These are phyloP conservation scores for Lochmaea capreae DNA, from an alignment of 2,888 invertebrate species.

Conservation along the genomic window DNA sequence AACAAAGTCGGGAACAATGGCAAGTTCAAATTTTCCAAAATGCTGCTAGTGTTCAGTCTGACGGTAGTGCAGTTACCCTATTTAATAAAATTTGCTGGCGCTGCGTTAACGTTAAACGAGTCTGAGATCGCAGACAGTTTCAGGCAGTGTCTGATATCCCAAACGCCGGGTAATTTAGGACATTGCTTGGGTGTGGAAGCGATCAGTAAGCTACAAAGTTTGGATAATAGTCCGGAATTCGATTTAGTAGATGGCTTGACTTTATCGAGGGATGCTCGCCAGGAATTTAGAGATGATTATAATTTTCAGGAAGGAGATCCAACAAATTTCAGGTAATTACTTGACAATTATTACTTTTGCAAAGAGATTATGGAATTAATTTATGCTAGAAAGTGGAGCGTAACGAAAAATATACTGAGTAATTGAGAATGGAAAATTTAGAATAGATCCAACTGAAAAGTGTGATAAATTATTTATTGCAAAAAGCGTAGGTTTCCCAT, in stretches of 20 bases:
- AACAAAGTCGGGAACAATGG: constrained; percentile 47
- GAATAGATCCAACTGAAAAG: no score
- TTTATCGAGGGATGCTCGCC: constrained; percentile 72
- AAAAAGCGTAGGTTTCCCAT: no score
- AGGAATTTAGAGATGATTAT: constrained; percentile 72
- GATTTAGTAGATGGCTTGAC: constrained; percentile 75
- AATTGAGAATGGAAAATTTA: no score
- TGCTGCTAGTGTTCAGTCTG: constrained; percentile 39
- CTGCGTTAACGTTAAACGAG: constrained; percentile 14
- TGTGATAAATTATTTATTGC: no score
- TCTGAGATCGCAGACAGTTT: constrained; percentile 48
- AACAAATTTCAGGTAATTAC: constrained; percentile 75
- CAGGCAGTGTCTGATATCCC: constrained; percentile 66
- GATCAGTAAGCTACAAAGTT: constrained; percentile 73
- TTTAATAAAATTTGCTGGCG: constrained; percentile 16
- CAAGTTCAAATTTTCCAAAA: constrained; percentile 50
- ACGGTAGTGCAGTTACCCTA: constrained; percentile 26
- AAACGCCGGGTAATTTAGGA: constrained; percentile 67
- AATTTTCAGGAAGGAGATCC: constrained; percentile 80
- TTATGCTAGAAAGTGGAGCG: neutral
- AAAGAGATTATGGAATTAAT: neutral
- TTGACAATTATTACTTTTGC: neutral
- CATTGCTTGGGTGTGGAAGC: constrained; percentile 78
- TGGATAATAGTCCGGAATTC: constrained; percentile 75
- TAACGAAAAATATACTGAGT: neutral